These are phyloP conservation scores for Campoplex capitator DNA, from an alignment of 2,888 invertebrate genomes.

Conservation along the genomic window DNA sequence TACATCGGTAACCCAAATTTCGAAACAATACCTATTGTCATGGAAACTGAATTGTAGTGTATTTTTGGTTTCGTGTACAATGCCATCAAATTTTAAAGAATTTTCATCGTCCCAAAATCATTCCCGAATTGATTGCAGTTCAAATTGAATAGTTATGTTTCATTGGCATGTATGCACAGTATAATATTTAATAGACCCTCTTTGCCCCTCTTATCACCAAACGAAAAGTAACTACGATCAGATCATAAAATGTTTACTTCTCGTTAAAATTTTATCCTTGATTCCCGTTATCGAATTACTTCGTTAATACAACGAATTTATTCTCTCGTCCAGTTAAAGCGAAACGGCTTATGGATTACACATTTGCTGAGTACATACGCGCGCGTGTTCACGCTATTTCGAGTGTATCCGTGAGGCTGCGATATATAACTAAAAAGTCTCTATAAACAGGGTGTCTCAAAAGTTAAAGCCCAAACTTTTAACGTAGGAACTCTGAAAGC, in stretches of 20 bases:
- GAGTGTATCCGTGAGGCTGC: not conserved
- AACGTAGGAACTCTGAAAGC: not conserved
- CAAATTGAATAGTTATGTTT: not conserved
- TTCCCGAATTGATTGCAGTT: not conserved
- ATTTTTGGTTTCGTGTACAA: not conserved
- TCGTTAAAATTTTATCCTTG: constrained; percentile 10
- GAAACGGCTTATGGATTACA: constrained; percentile 50
- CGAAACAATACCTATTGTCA: not conserved
- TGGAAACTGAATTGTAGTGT: not conserved
- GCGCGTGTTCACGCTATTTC: constrained; percentile 10
- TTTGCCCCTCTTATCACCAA: not conserved
- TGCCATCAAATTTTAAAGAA: not conserved
- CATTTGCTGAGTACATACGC: constrained; percentile 27
- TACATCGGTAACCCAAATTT: not conserved
- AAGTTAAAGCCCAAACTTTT: not conserved
- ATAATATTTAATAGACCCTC: not conserved
- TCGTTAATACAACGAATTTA: constrained; percentile 35
- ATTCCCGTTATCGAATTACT: constrained; percentile 22
- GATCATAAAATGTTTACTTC: constrained; percentile 3
- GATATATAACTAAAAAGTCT: not conserved
- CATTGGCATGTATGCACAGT: not conserved
- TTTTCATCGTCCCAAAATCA: not conserved
- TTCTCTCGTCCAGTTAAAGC: constrained; percentile 17
- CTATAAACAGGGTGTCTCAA: not conserved
- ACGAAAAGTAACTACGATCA: constrained; percentile 4